Evolutionary conservation across 2,113 vertebrate species (phyloP).

Genomic region (Ciconia boyciana): DNA sequence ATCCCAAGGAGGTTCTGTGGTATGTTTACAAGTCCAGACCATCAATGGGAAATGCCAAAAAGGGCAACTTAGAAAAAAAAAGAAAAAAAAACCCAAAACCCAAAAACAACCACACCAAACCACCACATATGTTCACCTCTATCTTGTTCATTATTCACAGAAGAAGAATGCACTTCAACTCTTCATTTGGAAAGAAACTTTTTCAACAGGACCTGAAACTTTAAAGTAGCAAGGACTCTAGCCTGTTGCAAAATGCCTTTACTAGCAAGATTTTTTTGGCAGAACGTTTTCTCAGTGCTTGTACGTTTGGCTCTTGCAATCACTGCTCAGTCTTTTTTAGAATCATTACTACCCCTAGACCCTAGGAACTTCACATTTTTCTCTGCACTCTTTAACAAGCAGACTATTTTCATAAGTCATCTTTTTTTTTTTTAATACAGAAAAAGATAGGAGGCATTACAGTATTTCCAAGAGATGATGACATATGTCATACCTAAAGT

Average conservation of each 20-base stretch:
- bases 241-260: neutral
- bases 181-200: neutral
- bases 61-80: neutral
- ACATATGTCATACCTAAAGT: rapidly evolving
- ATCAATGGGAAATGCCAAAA: neutral
- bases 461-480: neutral
- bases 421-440: neutral
- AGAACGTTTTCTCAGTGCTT: neutral
- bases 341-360: neutral
- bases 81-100: neutral
- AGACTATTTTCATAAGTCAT: rapidly evolving
- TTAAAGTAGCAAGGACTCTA: neutral
- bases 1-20: neutral
- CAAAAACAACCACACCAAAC: neutral
- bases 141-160: neutral
- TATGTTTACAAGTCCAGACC: neutral
- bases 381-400: neutral
- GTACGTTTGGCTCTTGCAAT: neutral
- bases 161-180: neutral
- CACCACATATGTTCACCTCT: neutral
- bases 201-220: neutral
- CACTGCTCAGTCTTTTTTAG: neutral
- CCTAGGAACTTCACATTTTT: neutral
- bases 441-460: neutral
- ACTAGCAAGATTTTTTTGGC: neutral